A percentile compares a stretch with the other conserved stretches of the same genome.
Conservation (phyloP, 2,113 vertebrate species). For the Crocuta crocuta region DNA sequence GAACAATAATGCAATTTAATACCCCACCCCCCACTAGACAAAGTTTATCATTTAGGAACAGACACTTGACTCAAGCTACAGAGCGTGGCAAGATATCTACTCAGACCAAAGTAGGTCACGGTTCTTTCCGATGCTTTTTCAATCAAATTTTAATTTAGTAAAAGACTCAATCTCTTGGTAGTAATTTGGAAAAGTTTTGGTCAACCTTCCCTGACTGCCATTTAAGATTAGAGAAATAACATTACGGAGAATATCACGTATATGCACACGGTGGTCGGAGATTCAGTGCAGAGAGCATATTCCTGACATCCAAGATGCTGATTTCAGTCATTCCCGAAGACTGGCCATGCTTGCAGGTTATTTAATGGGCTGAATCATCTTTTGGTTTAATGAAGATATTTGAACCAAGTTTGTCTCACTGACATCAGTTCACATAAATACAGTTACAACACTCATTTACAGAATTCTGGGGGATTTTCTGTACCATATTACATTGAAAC, state of each 20-base stretch:
- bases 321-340: neutral
- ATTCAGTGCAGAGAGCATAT: no score
- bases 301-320: neutral
- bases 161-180: neutral
- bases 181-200: neutral
- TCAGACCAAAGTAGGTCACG: neutral
- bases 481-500: neutral
- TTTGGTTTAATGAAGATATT: neutral
- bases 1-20: neutral
- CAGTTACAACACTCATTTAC: neutral
- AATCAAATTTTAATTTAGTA: neutral
- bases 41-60: neutral
- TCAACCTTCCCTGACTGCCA: neutral
- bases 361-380: neutral
- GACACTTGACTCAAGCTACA: neutral
- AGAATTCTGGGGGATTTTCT: neutral
- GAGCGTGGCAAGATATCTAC: no score
- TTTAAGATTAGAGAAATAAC: neutral
- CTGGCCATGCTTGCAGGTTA: neutral
- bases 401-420: neutral
- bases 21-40: no score
- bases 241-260: neutral
- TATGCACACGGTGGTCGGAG: neutral
- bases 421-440: neutral
- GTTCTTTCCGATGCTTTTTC: neutral